Evolutionary conservation across 2,888 invertebrate genomes (phyloP).

Genomic region (Meloe dianella): DNA sequence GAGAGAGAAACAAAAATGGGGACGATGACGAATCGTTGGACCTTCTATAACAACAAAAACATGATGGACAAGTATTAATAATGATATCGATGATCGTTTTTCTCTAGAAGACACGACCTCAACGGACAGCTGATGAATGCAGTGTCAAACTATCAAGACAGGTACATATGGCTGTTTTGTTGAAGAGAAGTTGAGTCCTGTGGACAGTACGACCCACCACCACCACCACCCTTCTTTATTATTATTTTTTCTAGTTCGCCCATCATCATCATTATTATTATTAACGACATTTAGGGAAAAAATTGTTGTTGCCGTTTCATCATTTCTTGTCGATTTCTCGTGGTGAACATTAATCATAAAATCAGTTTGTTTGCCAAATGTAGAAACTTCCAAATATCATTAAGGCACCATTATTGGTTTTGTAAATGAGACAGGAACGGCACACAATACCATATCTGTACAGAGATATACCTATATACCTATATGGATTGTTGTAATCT

Average conservation of each 20-base stretch:
- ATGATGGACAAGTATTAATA: conserved; percentile 56
- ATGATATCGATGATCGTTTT: conserved; percentile 53
- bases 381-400: background rate
- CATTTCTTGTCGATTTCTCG: background rate
- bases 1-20: background rate
- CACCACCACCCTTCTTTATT: conserved; percentile 21
- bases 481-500: background rate
- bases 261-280: conserved; percentile 11
- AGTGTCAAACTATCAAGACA: conserved; percentile 47
- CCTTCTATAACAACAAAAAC: conserved; percentile 1
- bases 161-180: conserved; percentile 44
- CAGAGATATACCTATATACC: too few species aligned
- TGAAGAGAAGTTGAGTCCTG: background rate
- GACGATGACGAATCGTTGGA: conserved; percentile 34
- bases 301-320: conserved; percentile 5
- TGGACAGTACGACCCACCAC: conserved; percentile 12
- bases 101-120: conserved; percentile 44
- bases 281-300: conserved; percentile 8
- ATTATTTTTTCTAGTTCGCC: background rate
- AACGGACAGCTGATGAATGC: conserved; percentile 54
- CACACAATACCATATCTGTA: background rate
- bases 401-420: background rate
- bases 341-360: conserved; percentile 4
- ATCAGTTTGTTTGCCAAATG: background rate
- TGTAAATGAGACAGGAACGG: background rate